Conservation (phyloP, 2,888 invertebrate genomes). For the Pseudanteris insignis region DNA sequence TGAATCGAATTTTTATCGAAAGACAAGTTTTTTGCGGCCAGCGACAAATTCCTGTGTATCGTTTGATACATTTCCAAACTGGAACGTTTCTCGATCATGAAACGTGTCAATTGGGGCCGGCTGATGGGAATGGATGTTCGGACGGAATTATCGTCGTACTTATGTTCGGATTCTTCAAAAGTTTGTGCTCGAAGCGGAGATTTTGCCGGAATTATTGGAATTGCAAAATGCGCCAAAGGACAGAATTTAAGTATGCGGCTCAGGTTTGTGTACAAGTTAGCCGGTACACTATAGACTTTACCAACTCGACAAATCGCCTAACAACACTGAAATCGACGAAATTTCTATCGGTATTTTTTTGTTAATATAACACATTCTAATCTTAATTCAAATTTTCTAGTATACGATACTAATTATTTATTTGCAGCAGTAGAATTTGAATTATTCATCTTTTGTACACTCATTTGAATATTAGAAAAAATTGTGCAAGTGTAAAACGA, state of each 20-base stretch:
- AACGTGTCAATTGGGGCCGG: conserved; percentile 26
- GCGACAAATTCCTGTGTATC: conserved; percentile 18
- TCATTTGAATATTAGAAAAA: no score
- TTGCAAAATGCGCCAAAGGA: conserved; percentile 23
- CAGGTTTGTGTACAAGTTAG: no score
- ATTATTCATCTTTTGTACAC: no score
- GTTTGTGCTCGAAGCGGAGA: conserved; percentile 16
- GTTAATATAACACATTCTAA: no score
- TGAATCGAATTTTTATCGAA: conserved; percentile 21
- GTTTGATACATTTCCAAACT: conserved; percentile 29
- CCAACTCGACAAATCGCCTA: no score
- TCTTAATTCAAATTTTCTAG: no score
- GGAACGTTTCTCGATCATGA: conserved; percentile 6
- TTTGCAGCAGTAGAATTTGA: no score
- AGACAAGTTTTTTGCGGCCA: conserved; percentile 15
- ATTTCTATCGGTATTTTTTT: no score
- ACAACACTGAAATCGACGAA: no score
- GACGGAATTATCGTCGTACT: conserved; percentile 24
- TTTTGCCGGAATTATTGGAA: conserved; percentile 29
- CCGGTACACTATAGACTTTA: no score
- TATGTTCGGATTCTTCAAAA: conserved; percentile 26
- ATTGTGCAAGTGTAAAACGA: no score
- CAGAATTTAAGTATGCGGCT: conserved; percentile 26
- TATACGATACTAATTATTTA: no score
- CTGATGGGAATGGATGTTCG: conserved; percentile 9